Percentiles rank a stretch among this genome's conserved stretches.
Evolutionary conservation across 2,888 invertebrate species (phyloP).

Genomic region (Lordiphosa fenestrarum): DNA sequence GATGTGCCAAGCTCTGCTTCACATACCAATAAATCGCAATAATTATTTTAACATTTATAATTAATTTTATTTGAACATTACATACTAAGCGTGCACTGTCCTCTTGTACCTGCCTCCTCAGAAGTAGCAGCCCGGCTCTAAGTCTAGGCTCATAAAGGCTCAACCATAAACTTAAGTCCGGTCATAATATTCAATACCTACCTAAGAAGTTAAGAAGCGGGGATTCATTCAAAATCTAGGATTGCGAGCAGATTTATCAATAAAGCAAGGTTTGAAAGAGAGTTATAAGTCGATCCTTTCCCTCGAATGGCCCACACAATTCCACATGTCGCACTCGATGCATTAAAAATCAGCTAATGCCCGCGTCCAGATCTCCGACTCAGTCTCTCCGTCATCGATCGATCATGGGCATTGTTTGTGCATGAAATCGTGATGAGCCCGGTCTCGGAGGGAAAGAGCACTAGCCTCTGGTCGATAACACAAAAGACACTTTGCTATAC

Average conservation of each 20-base stretch:
- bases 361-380: conserved; percentile 40
- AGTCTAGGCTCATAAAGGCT: conserved; percentile 46
- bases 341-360: conserved; percentile 3
- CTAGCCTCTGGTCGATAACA: conserved; percentile 29
- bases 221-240: conserved; percentile 68
- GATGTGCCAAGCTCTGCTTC: too few species aligned
- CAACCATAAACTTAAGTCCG: conserved; percentile 38
- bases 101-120: conserved; percentile 23
- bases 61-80: too few species aligned
- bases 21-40: too few species aligned
- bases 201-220: conserved; percentile 39
- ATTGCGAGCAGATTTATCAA: conserved; percentile 56
- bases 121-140: conserved; percentile 7
- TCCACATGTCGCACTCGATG: conserved; percentile 1
- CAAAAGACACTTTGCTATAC: conserved; percentile 23
- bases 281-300: conserved; percentile 10
- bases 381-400: conserved; percentile 38
- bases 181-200: conserved; percentile 14
- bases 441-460: neutral
- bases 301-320: conserved; percentile 13
- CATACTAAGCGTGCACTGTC: too few species aligned
- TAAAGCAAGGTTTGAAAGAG: conserved; percentile 42
- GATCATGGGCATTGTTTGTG: conserved; percentile 56
- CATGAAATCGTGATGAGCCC: conserved; percentile 30
- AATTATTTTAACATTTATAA: too few species aligned